A percentile compares a stretch with the other conserved stretches of the same genome.
Conservation (phyloP, 2,113 vertebrate species). For the Psittacula cyanocephala region DNA sequence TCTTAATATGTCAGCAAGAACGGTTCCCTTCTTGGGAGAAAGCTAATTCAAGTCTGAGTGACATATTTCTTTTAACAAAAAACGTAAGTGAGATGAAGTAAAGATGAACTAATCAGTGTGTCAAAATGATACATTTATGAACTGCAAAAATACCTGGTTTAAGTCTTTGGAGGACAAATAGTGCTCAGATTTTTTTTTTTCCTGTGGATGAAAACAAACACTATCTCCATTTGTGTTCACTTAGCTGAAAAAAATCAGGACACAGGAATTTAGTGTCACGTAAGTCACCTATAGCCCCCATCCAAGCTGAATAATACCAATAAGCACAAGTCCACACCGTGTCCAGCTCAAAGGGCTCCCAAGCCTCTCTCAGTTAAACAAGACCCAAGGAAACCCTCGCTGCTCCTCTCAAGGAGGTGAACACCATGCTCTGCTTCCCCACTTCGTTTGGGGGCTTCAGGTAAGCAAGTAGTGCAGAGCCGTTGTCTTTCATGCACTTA, state of each 20-base stretch:
- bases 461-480: neutral
- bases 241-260: neutral
- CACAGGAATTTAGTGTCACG: neutral
- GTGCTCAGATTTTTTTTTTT: neutral
- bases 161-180: neutral
- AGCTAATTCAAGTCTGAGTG: neutral
- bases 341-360: neutral
- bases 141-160: neutral
- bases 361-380: neutral
- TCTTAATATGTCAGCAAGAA: neutral
- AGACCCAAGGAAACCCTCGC: neutral
- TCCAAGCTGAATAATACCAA: neutral
- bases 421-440: accelerated
- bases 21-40: neutral
- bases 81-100: neutral
- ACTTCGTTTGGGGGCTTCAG: neutral
- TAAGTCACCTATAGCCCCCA: neutral
- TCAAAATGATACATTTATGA: neutral
- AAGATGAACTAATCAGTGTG: neutral
- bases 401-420: neutral
- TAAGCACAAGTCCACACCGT: neutral
- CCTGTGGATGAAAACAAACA: neutral
- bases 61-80: neutral
- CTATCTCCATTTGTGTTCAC: neutral
- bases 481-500: neutral